Conservation (phyloP, 2,797 vertebrate species). For the Xiphophorus birchmanni region DNA sequence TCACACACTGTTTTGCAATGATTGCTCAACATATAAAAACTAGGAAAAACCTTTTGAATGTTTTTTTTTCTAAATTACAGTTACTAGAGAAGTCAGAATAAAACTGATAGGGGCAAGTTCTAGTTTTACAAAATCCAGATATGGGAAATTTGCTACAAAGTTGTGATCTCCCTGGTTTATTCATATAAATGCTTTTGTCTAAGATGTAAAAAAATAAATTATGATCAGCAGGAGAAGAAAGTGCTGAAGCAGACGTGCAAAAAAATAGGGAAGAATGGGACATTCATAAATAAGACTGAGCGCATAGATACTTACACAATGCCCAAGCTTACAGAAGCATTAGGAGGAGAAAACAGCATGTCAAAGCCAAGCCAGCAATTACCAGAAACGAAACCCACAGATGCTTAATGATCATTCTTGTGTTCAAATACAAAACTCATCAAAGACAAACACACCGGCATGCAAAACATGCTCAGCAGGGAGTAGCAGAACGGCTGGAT, state of each 20-base stretch:
- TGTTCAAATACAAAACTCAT: slow-evolving; percentile 21
- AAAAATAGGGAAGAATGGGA: slow-evolving; percentile 26
- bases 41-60: neutral
- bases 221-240: slow-evolving; percentile 29
- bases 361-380: slow-evolving; percentile 78
- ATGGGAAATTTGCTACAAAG: neutral
- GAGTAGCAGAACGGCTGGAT: slow-evolving; percentile 19
- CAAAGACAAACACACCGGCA: slow-evolving; percentile 20
- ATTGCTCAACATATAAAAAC: neutral
- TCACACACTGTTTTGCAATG: neutral
- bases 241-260: slow-evolving; percentile 27
- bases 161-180: neutral
- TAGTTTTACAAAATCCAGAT: neutral
- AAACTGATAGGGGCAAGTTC: neutral
- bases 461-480: slow-evolving; percentile 27
- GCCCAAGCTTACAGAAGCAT: slow-evolving; percentile 94
- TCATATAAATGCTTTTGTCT: slow-evolving; percentile 3
- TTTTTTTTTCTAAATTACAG: neutral
- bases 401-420: slow-evolving; percentile 62
- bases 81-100: neutral
- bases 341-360: slow-evolving; percentile 80
- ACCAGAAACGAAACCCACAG: slow-evolving; percentile 63
- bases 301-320: slow-evolving; percentile 93
- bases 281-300: slow-evolving; percentile 59
- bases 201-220: neutral